Evolutionary conservation across 1,140 invertebrate species (phyloP).

Genomic region (Rhagoletis zephyria): DNA sequence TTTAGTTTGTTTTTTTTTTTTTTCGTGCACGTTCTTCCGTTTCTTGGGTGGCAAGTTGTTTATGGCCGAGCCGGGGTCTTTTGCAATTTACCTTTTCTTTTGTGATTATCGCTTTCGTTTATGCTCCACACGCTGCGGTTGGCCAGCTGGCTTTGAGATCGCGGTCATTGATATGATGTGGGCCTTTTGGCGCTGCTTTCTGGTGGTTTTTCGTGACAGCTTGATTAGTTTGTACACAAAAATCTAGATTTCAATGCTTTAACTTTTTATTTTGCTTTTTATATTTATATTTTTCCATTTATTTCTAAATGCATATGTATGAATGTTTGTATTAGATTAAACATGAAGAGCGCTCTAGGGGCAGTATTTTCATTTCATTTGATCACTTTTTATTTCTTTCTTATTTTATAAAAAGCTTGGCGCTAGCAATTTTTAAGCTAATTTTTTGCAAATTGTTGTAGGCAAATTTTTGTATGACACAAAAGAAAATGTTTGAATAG

Average conservation of each 20-base stretch:
- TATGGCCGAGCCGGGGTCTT: conserved; percentile 21
- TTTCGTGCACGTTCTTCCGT: neutral
- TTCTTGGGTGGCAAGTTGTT: conserved; percentile 46
- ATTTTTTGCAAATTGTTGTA: too few species aligned
- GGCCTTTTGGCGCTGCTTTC: neutral
- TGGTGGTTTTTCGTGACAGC: neutral
- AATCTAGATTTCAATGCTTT: too few species aligned
- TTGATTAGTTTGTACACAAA: neutral
- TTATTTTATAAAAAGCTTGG: too few species aligned
- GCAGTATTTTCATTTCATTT: too few species aligned
- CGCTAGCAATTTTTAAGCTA: too few species aligned
- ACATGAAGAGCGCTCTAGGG: too few species aligned
- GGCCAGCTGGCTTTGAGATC: conserved; percentile 21
- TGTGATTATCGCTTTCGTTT: conserved; percentile 42
- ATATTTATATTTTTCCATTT: neutral
- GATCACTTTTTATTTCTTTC: too few species aligned
- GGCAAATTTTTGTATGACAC: too few species aligned
- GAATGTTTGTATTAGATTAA: too few species aligned
- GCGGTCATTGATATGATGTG: conserved; percentile 8
- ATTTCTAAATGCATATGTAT: neutral
- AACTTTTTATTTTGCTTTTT: neutral
- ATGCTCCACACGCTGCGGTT: neutral
- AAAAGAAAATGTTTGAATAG: too few species aligned
- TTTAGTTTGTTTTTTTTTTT: conserved; percentile 11
- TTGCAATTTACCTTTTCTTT: conserved; percentile 22